phyloP scores from a whole-genome alignment of 2,888 invertebrate species.

The Oscheius onirici region DNA sequence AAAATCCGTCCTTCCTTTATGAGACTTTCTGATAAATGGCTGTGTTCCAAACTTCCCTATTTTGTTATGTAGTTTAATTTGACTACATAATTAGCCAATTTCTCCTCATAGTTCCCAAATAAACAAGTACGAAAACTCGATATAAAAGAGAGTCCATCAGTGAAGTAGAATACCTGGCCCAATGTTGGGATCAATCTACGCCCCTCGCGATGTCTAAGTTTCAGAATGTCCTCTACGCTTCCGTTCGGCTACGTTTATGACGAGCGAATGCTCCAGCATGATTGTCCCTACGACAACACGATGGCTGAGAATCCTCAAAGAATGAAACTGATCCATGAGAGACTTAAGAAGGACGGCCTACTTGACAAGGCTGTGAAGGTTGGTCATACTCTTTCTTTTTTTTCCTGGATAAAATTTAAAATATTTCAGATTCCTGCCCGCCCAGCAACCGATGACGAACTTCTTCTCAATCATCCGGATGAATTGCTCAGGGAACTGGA shows the following conservation, averaged over 20 bases:
- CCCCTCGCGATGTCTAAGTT: too few relatives aligned
- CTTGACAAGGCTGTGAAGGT: slow-evolving; percentile 48
- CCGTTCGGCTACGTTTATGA: slow-evolving; percentile 60
- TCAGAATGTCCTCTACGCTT: neutral
- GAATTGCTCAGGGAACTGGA: slow-evolving; percentile 46
- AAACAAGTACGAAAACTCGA: too few relatives aligned
- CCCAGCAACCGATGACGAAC: slow-evolving; percentile 55
- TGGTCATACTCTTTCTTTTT: neutral
- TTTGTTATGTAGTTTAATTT: too few relatives aligned
- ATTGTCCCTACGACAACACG: slow-evolving; percentile 55
- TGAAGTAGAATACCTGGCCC: too few relatives aligned
- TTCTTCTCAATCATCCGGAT: slow-evolving; percentile 51
- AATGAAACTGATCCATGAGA: slow-evolving; percentile 55
- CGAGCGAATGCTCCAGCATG: slow-evolving; percentile 58
- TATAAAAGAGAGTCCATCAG: too few relatives aligned
- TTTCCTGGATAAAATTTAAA: slow-evolving; percentile 2
- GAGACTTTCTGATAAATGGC: too few relatives aligned
- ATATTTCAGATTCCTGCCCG: slow-evolving; percentile 51
- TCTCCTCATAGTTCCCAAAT: too few relatives aligned
- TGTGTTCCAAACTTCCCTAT: too few relatives aligned
- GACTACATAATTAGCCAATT: too few relatives aligned
- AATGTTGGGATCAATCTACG: too few relatives aligned
- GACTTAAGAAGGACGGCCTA: slow-evolving; percentile 47
- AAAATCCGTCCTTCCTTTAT: too few relatives aligned
- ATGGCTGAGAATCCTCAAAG: slow-evolving; percentile 59